Conservation (phyloP, 2,888 invertebrate genomes). For the Hypomecis punctinalis region DNA sequence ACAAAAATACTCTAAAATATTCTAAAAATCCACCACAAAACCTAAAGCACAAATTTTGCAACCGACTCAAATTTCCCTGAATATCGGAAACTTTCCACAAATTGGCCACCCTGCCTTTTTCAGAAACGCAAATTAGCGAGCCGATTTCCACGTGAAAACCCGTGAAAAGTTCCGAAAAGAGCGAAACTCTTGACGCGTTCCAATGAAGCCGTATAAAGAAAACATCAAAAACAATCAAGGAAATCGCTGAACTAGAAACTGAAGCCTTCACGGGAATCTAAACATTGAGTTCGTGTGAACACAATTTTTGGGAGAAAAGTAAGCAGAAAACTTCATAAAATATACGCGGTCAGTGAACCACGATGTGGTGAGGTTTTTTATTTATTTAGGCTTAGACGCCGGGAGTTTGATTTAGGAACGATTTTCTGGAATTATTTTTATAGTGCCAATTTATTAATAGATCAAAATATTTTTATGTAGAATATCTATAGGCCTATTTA, state of each 20-base stretch:
- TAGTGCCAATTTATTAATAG: no score
- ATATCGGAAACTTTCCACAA: no score
- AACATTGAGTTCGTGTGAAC: conserved; percentile 20
- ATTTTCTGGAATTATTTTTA: not conserved
- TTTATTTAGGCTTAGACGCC: conserved; percentile 2
- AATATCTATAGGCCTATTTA: no score
- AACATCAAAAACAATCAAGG: conserved; percentile 42
- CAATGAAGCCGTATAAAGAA: conserved; percentile 25
- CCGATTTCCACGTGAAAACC: conserved; percentile 34
- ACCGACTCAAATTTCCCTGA: no score
- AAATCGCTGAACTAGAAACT: conserved; percentile 32
- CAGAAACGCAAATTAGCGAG: conserved; percentile 32
- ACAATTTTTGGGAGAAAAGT: conserved; percentile 19
- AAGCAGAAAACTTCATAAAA: conserved; percentile 1
- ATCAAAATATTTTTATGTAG: no score
- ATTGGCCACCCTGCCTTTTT: not conserved
- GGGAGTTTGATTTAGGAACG: not conserved
- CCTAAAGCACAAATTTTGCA: no score
- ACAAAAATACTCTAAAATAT: no score
- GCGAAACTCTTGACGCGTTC: conserved; percentile 12
- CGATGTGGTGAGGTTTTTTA: conserved; percentile 1
- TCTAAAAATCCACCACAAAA: no score
- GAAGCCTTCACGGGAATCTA: conserved; percentile 17
- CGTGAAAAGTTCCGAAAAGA: conserved; percentile 8
- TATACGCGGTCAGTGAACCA: conserved; percentile 3